phyloP scores from a whole-genome alignment of 2,113 vertebrate species.

The Plotosus lineatus region DNA sequence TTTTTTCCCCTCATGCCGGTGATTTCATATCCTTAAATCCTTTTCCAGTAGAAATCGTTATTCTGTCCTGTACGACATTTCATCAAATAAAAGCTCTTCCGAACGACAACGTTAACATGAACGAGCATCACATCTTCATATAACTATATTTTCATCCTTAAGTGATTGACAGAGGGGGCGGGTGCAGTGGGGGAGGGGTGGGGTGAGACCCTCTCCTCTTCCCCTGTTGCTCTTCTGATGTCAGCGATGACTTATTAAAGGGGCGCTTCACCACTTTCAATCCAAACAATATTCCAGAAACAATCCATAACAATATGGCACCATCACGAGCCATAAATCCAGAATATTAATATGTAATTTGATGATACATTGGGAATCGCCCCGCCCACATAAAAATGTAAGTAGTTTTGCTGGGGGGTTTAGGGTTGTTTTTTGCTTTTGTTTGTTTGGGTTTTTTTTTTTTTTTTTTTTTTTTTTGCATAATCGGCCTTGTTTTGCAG shows the following conservation, averaged over 20 bases:
- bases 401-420: too few species aligned
- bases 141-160: background rate
- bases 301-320: too few species aligned
- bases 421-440: too few species aligned
- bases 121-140: slow-evolving; percentile 3
- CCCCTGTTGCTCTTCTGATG: background rate
- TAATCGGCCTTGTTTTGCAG: too few species aligned
- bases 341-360: too few species aligned
- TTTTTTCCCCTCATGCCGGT: background rate
- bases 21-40: slow-evolving; percentile 29
- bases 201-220: background rate
- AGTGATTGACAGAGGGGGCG: background rate
- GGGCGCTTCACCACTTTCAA: too few species aligned
- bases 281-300: too few species aligned
- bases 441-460: too few species aligned
- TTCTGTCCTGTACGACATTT: slow-evolving; percentile 27
- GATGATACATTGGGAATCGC: too few species aligned
- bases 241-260: background rate
- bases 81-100: slow-evolving; percentile 21
- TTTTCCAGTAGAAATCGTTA: slow-evolving; percentile 20
- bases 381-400: too few species aligned
- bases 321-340: too few species aligned
- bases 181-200: background rate
- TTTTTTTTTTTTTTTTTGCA: too few species aligned
- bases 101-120: background rate